A percentile compares a stretch with the other conserved stretches of the same genome.
Evolutionary conservation across 2,113 vertebrate genomes (phyloP).

Genomic region (Anolis sagrei): DNA sequence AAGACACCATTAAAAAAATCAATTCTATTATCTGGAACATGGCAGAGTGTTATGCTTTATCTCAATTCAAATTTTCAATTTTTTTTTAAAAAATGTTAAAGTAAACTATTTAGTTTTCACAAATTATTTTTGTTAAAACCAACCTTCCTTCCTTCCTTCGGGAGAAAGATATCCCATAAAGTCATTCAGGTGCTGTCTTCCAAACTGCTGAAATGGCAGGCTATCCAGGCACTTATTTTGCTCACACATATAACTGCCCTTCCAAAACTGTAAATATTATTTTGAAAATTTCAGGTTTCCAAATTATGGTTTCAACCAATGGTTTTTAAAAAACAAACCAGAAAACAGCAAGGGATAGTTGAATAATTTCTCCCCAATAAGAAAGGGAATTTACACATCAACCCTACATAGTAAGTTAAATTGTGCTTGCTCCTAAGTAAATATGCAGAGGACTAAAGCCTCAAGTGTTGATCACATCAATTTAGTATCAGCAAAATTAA

Average conservation of each 20-base stretch:
- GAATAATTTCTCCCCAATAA: constrained; percentile 52
- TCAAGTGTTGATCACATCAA: constrained; percentile 63
- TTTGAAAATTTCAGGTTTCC: constrained; percentile 46
- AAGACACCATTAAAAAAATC: background rate
- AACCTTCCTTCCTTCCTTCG: background rate
- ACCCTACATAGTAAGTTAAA: background rate
- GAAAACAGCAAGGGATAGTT: constrained; percentile 38
- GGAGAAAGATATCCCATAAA: background rate
- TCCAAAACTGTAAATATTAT: constrained; percentile 52
- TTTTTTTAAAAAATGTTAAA: background rate
- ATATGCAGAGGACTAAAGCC: background rate
- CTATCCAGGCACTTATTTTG: background rate
- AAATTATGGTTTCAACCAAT: constrained; percentile 38
- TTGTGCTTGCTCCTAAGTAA: background rate
- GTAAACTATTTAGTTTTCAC: background rate
- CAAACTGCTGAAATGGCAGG: too few species aligned
- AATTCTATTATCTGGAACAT: background rate
- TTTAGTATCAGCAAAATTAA: constrained; percentile 57
- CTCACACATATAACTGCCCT: constrained; percentile 9
- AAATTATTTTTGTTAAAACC: background rate
- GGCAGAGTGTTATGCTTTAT: background rate
- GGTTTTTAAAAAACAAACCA: constrained; percentile 27
- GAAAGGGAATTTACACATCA: constrained; percentile 36
- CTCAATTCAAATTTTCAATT: background rate
- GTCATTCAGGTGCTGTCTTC: background rate